Conservation (phyloP, 2,797 vertebrate genomes). For the Galagoides demidoff region DNA sequence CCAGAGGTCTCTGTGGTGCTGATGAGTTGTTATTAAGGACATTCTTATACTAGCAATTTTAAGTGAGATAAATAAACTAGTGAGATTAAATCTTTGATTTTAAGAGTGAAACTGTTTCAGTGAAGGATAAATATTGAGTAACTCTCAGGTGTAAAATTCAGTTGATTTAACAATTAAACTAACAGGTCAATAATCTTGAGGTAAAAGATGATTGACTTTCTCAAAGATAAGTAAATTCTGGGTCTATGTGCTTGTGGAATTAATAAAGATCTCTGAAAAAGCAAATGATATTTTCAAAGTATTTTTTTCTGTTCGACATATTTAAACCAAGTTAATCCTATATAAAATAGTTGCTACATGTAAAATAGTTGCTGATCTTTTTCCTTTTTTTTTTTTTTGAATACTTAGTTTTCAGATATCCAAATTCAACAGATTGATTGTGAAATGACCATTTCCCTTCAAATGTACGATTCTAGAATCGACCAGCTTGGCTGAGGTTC, state of each 20-base stretch:
- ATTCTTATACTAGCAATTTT: neutral
- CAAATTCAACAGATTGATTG: constrained; percentile 27
- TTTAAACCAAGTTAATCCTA: neutral
- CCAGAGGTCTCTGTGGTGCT: neutral
- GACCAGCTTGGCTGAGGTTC: constrained; percentile 5
- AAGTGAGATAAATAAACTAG: neutral
- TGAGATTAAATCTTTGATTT: neutral
- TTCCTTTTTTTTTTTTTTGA: neutral
- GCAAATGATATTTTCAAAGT: constrained; percentile 1
- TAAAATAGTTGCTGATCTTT: neutral
- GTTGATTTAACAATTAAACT: neutral
- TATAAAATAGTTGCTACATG: neutral
- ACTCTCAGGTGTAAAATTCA: neutral
- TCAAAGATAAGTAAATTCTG: neutral
- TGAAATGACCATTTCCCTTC: neutral
- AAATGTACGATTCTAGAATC: neutral
- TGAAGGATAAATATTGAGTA: neutral
- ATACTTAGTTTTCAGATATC: neutral
- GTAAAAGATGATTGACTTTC: neutral
- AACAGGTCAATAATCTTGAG: neutral
- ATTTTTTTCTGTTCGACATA: constrained; percentile 9
- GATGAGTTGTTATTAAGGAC: neutral
- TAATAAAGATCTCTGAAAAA: constrained; percentile 6
- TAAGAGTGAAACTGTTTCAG: neutral
- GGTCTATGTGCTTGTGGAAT: neutral